Conservation (phyloP, 1,140 invertebrate species). For the Anagrus nilaparvatae region DNA sequence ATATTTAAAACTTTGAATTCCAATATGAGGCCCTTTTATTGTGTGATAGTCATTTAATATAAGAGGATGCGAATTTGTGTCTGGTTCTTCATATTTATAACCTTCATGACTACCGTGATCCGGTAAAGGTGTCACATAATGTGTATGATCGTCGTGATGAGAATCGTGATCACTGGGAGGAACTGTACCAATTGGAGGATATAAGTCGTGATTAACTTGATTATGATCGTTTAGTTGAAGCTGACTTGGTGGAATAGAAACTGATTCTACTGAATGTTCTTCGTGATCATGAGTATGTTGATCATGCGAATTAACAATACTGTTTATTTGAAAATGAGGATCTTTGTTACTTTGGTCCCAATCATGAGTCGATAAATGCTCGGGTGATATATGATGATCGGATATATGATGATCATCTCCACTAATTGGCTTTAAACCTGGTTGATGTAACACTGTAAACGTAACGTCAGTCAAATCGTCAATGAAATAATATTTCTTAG, state of each 20-base stretch:
- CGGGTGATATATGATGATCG: no score
- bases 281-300: background rate
- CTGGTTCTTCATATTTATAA: no score
- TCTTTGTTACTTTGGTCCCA: no score
- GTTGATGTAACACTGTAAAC: slow-evolving; percentile 30
- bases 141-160: background rate
- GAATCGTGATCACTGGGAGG: background rate
- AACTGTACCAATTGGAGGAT: slow-evolving; percentile 5
- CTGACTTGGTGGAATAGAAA: background rate
- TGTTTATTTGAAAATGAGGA: no score
- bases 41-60: no score
- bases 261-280: background rate
- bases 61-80: no score
- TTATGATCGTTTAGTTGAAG: slow-evolving; percentile 6
- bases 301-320: no score
- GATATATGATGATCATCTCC: no score
- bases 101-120: no score
- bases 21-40: background rate
- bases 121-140: background rate
- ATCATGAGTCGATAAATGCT: no score
- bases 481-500: no score
- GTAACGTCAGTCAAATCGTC: slow-evolving; percentile 31
- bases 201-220: slow-evolving; percentile 4
- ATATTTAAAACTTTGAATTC: background rate
- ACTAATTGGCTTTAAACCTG: no score